These are phyloP conservation scores for Petrophora chlorosata DNA, from an alignment of 2,888 invertebrate species.

Conservation along the genomic window DNA sequence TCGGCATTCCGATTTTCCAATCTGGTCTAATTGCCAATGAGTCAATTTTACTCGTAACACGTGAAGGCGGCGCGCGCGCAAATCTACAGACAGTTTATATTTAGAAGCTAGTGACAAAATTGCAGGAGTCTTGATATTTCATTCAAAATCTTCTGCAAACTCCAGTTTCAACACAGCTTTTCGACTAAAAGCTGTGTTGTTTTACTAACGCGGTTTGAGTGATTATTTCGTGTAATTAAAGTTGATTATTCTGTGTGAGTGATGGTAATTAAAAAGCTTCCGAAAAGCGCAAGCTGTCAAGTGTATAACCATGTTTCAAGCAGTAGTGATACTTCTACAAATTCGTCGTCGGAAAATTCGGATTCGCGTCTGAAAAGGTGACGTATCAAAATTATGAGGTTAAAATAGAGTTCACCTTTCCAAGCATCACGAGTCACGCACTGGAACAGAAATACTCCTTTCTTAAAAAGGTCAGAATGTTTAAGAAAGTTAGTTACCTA, in stretches of 20 bases:
- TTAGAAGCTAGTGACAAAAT: constrained; percentile 73
- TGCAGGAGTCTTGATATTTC: constrained; percentile 33
- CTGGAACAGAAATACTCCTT: too few species aligned
- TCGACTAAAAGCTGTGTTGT: constrained; percentile 2
- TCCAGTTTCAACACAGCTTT: constrained; percentile 32
- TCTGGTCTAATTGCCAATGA: constrained; percentile 58
- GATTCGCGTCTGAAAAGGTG: constrained; percentile 71
- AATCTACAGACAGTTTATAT: constrained; percentile 59
- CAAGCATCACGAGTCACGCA: too few species aligned
- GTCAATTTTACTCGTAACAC: constrained; percentile 48
- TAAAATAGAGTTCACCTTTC: too few species aligned
- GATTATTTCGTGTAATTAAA: constrained; percentile 31
- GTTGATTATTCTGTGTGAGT: constrained; percentile 11
- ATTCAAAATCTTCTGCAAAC: constrained; percentile 49
- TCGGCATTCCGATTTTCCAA: constrained; percentile 44
- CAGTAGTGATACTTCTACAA: constrained; percentile 67
- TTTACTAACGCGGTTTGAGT: constrained; percentile 12
- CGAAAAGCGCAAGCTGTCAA: constrained; percentile 63
- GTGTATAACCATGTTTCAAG: constrained; percentile 58
- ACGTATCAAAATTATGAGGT: constrained; percentile 24
- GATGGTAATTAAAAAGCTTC: constrained; percentile 40
- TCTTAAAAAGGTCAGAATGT: too few species aligned
- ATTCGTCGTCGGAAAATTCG: constrained; percentile 58
- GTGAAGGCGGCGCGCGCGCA: constrained; percentile 43
- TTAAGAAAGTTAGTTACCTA: too few species aligned